These are phyloP conservation scores for Antheraea assamensis DNA, from an alignment of 2,888 invertebrate species.

Conservation along the genomic window DNA sequence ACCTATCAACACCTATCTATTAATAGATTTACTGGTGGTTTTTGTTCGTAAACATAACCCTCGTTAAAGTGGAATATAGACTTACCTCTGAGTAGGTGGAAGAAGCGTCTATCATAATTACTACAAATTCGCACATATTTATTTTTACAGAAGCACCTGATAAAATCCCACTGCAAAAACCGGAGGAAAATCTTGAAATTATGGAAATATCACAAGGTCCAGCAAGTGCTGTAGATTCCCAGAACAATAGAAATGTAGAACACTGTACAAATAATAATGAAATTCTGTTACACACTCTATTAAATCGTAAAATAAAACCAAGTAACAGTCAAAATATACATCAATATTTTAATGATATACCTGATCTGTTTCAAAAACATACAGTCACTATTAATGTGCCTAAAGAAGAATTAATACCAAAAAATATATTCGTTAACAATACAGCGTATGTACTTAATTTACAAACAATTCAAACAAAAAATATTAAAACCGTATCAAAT, in stretches of 20 bases:
- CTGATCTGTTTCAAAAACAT: constrained; percentile 52
- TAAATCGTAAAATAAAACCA: constrained; percentile 42
- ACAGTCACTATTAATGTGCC: constrained; percentile 55
- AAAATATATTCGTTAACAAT: constrained; percentile 58
- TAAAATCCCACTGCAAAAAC: neutral
- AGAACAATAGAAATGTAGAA: neutral
- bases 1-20: neutral
- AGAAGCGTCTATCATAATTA: neutral
- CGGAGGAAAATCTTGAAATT: constrained; percentile 2
- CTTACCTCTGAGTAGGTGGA: neutral
- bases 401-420: constrained; percentile 53
- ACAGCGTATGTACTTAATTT: constrained; percentile 56
- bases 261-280: constrained; percentile 22
- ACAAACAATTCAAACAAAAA: constrained; percentile 42
- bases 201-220: constrained; percentile 10
- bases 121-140: neutral
- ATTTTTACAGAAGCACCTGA: neutral
- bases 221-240: neutral
- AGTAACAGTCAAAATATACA: constrained; percentile 36
- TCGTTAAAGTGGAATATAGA: neutral
- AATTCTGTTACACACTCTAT: constrained; percentile 45
- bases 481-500: constrained; percentile 31
- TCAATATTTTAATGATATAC: constrained; percentile 50
- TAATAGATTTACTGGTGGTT: neutral
- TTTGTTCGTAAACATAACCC: neutral